phyloP scores from a whole-genome alignment of 1,140 invertebrate genomes.

The Onthophagus taurus region DNA sequence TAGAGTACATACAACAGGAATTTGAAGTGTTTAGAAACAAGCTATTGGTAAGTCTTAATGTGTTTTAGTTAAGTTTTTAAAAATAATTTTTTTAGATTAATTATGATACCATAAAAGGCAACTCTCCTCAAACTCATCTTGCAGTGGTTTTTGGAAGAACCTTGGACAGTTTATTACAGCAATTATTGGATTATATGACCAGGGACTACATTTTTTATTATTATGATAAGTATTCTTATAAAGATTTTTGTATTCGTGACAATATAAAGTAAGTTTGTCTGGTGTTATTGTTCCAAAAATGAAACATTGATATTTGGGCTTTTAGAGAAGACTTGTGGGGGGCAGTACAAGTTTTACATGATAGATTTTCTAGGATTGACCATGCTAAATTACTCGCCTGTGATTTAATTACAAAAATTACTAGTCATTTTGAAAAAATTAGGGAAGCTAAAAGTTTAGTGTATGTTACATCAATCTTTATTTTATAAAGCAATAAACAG shows the following conservation, averaged over 20 bases:
- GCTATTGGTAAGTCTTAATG: slow-evolving; percentile 38
- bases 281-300: slow-evolving; percentile 4
- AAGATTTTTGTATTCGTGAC: slow-evolving; percentile 39
- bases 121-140: slow-evolving; percentile 38
- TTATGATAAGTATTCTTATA: slow-evolving; percentile 57
- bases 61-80: slow-evolving; percentile 1
- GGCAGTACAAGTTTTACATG: slow-evolving; percentile 64
- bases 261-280: slow-evolving; percentile 38
- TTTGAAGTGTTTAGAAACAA: slow-evolving; percentile 41
- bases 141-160: slow-evolving; percentile 67
- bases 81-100: slow-evolving; percentile 25
- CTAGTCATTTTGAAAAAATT: slow-evolving; percentile 78
- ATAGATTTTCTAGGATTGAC: slow-evolving; percentile 63
- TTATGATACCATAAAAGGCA: slow-evolving; percentile 24
- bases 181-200: slow-evolving; percentile 69
- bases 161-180: slow-evolving; percentile 72
- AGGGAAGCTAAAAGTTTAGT: slow-evolving; percentile 61
- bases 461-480: slow-evolving; percentile 43
- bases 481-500: slow-evolving; percentile 7
- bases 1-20: slow-evolving; percentile 39
- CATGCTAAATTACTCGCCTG: slow-evolving; percentile 72
- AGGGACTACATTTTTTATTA: slow-evolving; percentile 70
- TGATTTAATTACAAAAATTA: slow-evolving; percentile 70
- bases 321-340: slow-evolving; percentile 76
- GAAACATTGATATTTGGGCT: too few relatives aligned